Evolutionary conservation across 2,113 vertebrate species (phyloP), one percentile per base, ranked within the genome.

Genomic region (Pimephales promelas): DNA sequence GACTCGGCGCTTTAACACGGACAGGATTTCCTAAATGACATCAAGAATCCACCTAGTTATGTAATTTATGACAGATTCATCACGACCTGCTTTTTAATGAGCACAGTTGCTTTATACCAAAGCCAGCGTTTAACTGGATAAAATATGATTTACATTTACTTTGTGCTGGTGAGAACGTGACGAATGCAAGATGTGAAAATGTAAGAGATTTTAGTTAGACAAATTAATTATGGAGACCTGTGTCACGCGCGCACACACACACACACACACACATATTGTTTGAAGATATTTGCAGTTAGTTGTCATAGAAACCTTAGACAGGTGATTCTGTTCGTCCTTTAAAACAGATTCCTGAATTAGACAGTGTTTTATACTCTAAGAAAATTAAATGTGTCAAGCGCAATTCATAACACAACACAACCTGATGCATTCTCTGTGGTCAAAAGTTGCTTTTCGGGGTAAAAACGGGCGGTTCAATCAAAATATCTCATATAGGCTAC

Each of bases 151-250:
- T 36, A 31, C 3, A 4, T 66, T 36, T 71, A 13, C 20, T 70
- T 71, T 43, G 28, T 36, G 3, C 31, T 36, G 62, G 31, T 43
- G 36, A n/a, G 66, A 71, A 43, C 11, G 34, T 43, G 11, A n/a
- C 8, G 26, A 36, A 31, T 71, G 36, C 20, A 43, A 16, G 57
- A n/a, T 40, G 34, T 10, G 20, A 59, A 5, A 13, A 54, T 75
- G 34, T 34, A 20, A 75, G 28, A 54, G 18, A 22, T 75, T n/a
- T n/a, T n/a, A n/a, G n/a, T n/a, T n/a, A 20, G 45, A 28, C 47
- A 71, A 71, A 11, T 13, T 18, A 91, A 89, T 91, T 90, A 57
- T 89, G 87, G 88, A 92, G 89, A 90, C 91, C 90, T 91, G 91
- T 75, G 71, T 74, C 72, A 43, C n/a, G n/a, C n/a, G n/a, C n/a